A percentile compares a stretch with the other conserved stretches of the same genome.
Conservation (phyloP, 2,888 invertebrate species). For the Aquatica leii region DNA sequence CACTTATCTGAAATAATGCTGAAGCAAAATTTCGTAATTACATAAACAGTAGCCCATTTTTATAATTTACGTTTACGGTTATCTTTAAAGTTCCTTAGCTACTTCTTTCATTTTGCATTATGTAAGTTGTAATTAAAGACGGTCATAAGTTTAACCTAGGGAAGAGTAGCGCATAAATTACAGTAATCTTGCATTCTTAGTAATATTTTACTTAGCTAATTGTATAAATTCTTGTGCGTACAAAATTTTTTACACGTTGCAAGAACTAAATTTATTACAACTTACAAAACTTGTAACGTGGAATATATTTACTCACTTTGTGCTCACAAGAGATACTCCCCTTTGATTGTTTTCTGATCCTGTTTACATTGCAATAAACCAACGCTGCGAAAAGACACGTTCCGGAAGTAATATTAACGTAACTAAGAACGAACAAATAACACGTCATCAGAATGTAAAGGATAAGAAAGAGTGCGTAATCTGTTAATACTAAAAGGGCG, state of each 20-base stretch:
- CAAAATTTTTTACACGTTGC: no score
- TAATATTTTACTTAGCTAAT: no score
- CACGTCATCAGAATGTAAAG: neutral
- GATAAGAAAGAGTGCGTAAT: neutral
- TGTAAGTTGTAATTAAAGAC: no score
- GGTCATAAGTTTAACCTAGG: no score
- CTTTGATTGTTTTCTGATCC: neutral
- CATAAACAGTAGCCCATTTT: slow-evolving; percentile 22
- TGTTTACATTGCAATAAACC: neutral
- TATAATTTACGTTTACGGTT: slow-evolving; percentile 18
- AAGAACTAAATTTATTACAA: no score
- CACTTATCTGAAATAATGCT: slow-evolving; percentile 16
- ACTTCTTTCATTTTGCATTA: slow-evolving; percentile 14
- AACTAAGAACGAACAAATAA: neutral
- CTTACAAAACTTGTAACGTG: no score
- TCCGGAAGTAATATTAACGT: neutral
- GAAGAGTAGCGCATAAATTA: no score
- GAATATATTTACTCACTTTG: no score
- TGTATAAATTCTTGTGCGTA: no score
- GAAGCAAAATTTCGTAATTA: slow-evolving; percentile 22
- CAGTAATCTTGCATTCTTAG: no score
- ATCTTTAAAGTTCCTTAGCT: slow-evolving; percentile 16
- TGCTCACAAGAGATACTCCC: neutral
- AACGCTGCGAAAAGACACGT: neutral
- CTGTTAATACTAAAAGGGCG: no score